phyloP scores from a whole-genome alignment of 2,888 invertebrate genomes.

The Xiphydria camelus region DNA sequence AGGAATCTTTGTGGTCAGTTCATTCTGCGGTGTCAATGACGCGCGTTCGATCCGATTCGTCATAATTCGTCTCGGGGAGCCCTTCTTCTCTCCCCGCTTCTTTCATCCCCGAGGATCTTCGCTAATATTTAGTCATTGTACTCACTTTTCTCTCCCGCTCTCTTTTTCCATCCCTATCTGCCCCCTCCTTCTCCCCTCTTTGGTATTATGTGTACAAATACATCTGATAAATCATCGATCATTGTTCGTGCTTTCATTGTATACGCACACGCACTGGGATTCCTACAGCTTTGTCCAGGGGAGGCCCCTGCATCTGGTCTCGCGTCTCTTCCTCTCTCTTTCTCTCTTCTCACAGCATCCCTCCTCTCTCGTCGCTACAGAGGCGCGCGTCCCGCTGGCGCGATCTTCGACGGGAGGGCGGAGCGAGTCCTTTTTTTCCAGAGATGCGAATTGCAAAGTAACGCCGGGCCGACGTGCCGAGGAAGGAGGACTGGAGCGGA shows the following conservation, averaged over 20 bases:
- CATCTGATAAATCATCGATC: conserved; percentile 40
- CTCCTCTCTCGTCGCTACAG: too few species aligned
- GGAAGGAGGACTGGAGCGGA: background rate
- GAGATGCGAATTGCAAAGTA: conserved; percentile 32
- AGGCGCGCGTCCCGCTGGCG: too few species aligned
- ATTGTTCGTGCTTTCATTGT: conserved; percentile 27
- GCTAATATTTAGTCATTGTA: conserved; percentile 11
- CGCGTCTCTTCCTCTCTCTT: too few species aligned
- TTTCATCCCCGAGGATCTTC: conserved; percentile 6
- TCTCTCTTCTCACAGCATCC: too few species aligned
- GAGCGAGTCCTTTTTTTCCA: conserved; percentile 8
- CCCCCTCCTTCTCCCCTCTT: too few species aligned
- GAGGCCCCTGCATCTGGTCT: too few species aligned
- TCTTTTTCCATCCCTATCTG: too few species aligned
- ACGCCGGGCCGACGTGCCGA: conserved; percentile 16
- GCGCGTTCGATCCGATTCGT: too few species aligned
- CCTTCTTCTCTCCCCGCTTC: conserved; percentile 4
- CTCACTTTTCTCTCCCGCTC: too few species aligned
- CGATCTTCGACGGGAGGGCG: conserved; percentile 6
- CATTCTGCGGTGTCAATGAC: background rate
- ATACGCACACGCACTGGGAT: conserved; percentile 28
- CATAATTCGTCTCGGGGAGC: background rate
- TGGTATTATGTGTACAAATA: conserved; percentile 28
- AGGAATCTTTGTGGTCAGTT: background rate
- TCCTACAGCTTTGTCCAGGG: too few species aligned